Base-by-base conservation (phyloP, 2,797 vertebrate species). In the Avahi laniger region DNA sequence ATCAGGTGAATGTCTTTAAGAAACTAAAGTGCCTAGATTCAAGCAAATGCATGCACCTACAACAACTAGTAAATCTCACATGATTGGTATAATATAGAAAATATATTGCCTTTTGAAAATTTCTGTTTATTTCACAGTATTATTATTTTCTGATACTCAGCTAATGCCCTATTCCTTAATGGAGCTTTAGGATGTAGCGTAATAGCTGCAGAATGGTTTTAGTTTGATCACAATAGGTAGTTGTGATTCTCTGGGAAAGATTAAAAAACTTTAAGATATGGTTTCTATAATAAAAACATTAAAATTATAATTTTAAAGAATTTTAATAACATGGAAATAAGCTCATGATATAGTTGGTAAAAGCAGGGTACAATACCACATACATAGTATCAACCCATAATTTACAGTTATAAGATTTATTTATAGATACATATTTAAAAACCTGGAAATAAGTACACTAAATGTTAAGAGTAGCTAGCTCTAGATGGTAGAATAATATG, bases 221-320 rank as follows among this genome's bases (percentile, higher is more conserved):
- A 30, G 30, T 67, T 94, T 82, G 24, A 67, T 63, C 35, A 38
- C 30, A 65, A n/a, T 61, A 82, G 48, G 22, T 30, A 28, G 33
- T 2, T 72, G 20, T 59, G 46, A 72, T 67, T 17, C 46, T 91
- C 52, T 81, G 61, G 33, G 22, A 91, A 93, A 85, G 46, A 89
- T 12, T 17, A 0, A 80, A 88, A 72, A 35, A 61, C 22, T 38
- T 72, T 38, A 63, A 86, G 61, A 80, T 14, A 86, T 5, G 15
- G 35, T 88, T 87, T 93, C 57, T 69, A 28, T 43, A 57, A 78
- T 75, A 87, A 78, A 92, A 85, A n/a, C 7, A 70, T 80, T 80
- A 76, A 83, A 94, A 63, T 70, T 38, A 83, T 92, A 3, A 75
- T 48, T 85, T 88, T 50, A 76, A 91, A 89, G 83, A 89, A 28